These are phyloP conservation scores for Brachyrhaphis roseni DNA, from an alignment of 2,797 vertebrate species.

Conservation along the genomic window DNA sequence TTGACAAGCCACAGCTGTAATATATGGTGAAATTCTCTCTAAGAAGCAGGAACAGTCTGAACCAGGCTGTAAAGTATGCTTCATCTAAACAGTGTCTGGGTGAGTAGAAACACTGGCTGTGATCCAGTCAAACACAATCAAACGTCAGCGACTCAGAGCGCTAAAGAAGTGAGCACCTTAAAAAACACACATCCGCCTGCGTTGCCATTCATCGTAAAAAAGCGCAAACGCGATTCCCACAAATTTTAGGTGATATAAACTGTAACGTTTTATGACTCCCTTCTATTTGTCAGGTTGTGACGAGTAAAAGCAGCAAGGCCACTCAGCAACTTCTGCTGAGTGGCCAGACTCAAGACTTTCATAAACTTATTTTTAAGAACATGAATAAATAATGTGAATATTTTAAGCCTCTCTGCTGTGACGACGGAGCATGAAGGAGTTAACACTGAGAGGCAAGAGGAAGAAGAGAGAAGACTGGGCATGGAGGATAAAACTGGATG, in stretches of 20 bases:
- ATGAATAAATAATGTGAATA: neutral
- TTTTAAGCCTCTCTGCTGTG: neutral
- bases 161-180: slow-evolving; percentile 8
- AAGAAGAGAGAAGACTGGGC: slow-evolving; percentile 26
- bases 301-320: slow-evolving; percentile 10
- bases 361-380: neutral
- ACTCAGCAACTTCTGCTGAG: slow-evolving; percentile 5
- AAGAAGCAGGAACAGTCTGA: neutral
- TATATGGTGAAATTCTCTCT: neutral
- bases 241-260: neutral
- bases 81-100: slow-evolving; percentile 7
- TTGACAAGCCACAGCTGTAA: neutral
- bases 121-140: slow-evolving; percentile 29
- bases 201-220: slow-evolving; percentile 9
- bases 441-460: slow-evolving; percentile 9
- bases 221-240: neutral
- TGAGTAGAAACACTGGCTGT: slow-evolving; percentile 21
- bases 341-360: slow-evolving; percentile 22
- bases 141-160: slow-evolving; percentile 7
- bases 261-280: slow-evolving; percentile 18
- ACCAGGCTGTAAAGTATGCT: neutral
- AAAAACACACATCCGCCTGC: slow-evolving; percentile 4
- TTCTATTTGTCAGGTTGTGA: slow-evolving; percentile 16
- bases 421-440: slow-evolving; percentile 2
- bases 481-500: slow-evolving; percentile 21